A percentile compares a stretch with the other conserved stretches of the same genome.
Conservation (phyloP, 2,113 vertebrate species). For the human (Homo sapiens) region GRCh38 chr14:72236001-72236500, state of each 20-base stretch:
- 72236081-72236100: constrained; percentile 56
- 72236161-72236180: constrained; percentile 35
- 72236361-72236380: not conserved
- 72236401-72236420: not conserved
- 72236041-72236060: constrained; percentile 9
- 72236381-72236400: not conserved
- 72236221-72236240: not conserved
- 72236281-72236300: not conserved
- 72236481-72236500: not conserved
- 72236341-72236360: not conserved
- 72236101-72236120: constrained; percentile 15
- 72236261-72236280: not conserved
- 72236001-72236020: constrained; percentile 57
- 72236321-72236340: not conserved
- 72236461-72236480: not conserved
- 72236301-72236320: constrained; percentile 9
- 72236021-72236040: constrained; percentile 51
- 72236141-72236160: not conserved
- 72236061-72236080: constrained; percentile 8
- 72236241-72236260: not conserved
- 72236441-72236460: not conserved
- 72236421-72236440: not conserved
- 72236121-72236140: not conserved
- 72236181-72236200: not conserved
- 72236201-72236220: not conserved